These are phyloP conservation scores for Phyllopteryx taeniolatus DNA, from an alignment of 2,113 vertebrate genomes.

Conservation along the genomic window DNA sequence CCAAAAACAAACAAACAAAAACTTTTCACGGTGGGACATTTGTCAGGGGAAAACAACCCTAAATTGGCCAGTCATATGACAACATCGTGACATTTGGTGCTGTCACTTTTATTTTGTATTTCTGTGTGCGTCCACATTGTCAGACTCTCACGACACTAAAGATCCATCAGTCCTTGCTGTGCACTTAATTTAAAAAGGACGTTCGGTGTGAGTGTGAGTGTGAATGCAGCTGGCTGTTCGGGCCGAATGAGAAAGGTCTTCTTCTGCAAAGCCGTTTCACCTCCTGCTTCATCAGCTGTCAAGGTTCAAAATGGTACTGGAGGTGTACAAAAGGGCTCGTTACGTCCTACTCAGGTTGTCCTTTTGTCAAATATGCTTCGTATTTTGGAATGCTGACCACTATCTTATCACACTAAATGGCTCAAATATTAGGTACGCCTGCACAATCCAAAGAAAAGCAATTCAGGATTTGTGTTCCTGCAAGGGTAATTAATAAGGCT, in stretches of 20 bases:
- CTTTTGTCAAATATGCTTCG: slow-evolving; percentile 44
- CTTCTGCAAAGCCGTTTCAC: slow-evolving; percentile 25
- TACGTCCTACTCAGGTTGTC: slow-evolving; percentile 67
- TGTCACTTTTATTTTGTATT: slow-evolving; percentile 22
- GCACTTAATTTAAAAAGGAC: slow-evolving; percentile 50
- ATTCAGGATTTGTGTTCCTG: not conserved
- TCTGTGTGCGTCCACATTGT: slow-evolving; percentile 14
- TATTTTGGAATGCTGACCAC: slow-evolving; percentile 61
- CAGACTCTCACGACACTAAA: slow-evolving; percentile 60
- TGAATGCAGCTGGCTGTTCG: slow-evolving; percentile 27
- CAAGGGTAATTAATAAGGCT: not conserved
- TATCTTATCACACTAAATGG: slow-evolving; percentile 33
- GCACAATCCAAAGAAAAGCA: not conserved
- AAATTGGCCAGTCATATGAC: slow-evolving; percentile 47
- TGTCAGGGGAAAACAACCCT: slow-evolving; percentile 26
- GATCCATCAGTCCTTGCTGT: slow-evolving; percentile 46
- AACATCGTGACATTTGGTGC: slow-evolving; percentile 48
- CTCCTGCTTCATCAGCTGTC: slow-evolving; percentile 31
- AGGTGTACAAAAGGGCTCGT: slow-evolving; percentile 55
- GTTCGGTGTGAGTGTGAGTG: slow-evolving; percentile 31
- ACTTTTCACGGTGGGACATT: slow-evolving; percentile 21
- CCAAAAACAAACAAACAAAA: not conserved
- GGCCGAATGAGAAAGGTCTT: slow-evolving; percentile 17
- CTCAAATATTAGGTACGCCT: slow-evolving; percentile 1
- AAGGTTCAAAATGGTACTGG: slow-evolving; percentile 47